Base-by-base conservation (phyloP, 2,888 invertebrate genomes). In the Sinhomidia bicolor region DNA sequence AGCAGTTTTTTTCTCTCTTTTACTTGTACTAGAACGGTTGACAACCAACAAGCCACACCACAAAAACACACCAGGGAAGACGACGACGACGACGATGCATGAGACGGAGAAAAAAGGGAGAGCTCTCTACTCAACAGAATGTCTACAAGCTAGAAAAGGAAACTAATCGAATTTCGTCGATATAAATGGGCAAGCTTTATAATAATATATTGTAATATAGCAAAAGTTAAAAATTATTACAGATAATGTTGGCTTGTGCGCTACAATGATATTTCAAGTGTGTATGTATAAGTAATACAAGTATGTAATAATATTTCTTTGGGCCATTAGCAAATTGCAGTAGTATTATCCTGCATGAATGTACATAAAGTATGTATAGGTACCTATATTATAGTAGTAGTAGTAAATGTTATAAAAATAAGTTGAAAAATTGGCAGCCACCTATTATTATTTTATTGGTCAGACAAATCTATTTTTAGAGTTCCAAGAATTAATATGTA, bases 21-120 rank as follows among this genome's bases (percentile, higher is more conserved):
- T 41, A 26, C 54, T 76, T 41, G 51, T 29, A 26, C 54, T 76
- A 17, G 51, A 17, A 26, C 57, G n/a, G 65, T 57, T 81, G 65
- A 81, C 81, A 82, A 71, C 82, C 71, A n/a, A 51, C 71, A n/a
- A 51, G 36, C 68, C 68, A 54, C 71, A 82, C 71, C 82, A 54
- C 36, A 82, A 81, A 81, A 60, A 71, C 20, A 68, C 47, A 23
- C 23, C 9, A 36, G 80, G 14, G 81, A 29, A 32, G 29, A 57
- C n/a, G 23, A 60, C 26, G n/a, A n/a, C n/a, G n/a, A n/a, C n/a
- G n/a, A n/a, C n/a, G n/a, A n/a, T n/a, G n/a, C 20, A 3, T 29
- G 32, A 65, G 47, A 47, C 68, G 68, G 68, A 68, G 14, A 62
- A n/a, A n/a, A n/a, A n/a, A n/a, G n/a, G n/a, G n/a, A n/a, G n/a